These are phyloP conservation scores for Drosophila bifasciata DNA, from an alignment of 1,140 invertebrate species.

Conservation along the genomic window DNA sequence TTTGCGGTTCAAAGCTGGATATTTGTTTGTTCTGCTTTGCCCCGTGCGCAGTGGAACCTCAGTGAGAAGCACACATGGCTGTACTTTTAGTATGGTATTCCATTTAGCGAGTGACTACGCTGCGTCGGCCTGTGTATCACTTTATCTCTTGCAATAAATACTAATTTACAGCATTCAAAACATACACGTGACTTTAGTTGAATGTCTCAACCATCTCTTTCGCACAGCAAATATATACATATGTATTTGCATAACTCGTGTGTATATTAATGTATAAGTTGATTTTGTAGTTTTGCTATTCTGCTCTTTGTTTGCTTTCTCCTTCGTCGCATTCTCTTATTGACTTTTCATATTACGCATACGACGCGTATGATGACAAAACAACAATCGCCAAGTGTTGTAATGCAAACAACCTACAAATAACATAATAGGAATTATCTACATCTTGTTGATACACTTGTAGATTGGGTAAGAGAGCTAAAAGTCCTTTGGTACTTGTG, in stretches of 20 bases:
- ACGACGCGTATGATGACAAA: slow-evolving; percentile 49
- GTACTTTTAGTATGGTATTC: too few relatives aligned
- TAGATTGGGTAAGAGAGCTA: too few relatives aligned
- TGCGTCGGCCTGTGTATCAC: slow-evolving; percentile 13
- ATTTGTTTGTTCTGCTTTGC: slow-evolving; percentile 53
- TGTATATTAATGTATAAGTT: slow-evolving; percentile 19
- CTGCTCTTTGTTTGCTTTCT: slow-evolving; percentile 17
- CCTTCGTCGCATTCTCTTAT: slow-evolving; percentile 36
- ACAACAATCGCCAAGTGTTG: slow-evolving; percentile 29
- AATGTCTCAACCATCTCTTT: slow-evolving; percentile 7
- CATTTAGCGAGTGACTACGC: neutral
- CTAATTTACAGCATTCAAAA: slow-evolving; percentile 73
- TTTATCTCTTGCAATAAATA: slow-evolving; percentile 64
- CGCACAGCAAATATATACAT: neutral
- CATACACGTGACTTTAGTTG: slow-evolving; percentile 76
- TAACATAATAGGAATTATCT: neutral
- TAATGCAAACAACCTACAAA: slow-evolving; percentile 15
- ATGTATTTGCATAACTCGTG: slow-evolving; percentile 14
- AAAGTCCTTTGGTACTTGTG: too few relatives aligned
- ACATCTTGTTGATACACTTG: too few relatives aligned
- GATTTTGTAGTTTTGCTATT: slow-evolving; percentile 18
- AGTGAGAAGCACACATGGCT: neutral
- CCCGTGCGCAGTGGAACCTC: slow-evolving; percentile 30
- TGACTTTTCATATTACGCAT: slow-evolving; percentile 58
- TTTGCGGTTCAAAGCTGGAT: slow-evolving; percentile 67